phyloP scores from a whole-genome alignment of 2,113 vertebrate genomes.

The Syngnathus scovelli region DNA sequence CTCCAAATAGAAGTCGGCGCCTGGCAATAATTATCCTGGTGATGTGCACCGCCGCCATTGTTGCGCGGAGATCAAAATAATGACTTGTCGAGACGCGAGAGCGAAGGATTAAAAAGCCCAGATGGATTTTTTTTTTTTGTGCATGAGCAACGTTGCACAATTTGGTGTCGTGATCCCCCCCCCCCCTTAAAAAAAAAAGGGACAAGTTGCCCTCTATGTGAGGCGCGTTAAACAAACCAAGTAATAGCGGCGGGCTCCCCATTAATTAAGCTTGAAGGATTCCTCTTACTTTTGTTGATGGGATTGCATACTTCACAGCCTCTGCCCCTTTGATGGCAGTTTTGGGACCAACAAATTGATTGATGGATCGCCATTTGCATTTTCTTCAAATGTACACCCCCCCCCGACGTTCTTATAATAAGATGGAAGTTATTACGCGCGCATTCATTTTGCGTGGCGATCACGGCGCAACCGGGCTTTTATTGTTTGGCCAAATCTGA shows the following conservation, averaged over 20 bases:
- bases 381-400: slow-evolving; percentile 63
- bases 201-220: slow-evolving; percentile 70
- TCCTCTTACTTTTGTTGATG: slow-evolving; percentile 67
- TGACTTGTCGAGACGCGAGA: slow-evolving; percentile 69
- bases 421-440: slow-evolving; percentile 50
- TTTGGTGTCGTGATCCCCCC: slow-evolving; percentile 57
- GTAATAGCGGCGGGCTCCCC: slow-evolving; percentile 73
- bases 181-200: slow-evolving; percentile 64
- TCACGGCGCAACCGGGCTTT: slow-evolving; percentile 61
- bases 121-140: slow-evolving; percentile 56
- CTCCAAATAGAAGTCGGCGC: slow-evolving; percentile 61
- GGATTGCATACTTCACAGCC: slow-evolving; percentile 74
- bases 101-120: slow-evolving; percentile 67
- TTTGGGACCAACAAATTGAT: slow-evolving; percentile 73
- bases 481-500: slow-evolving; percentile 26
- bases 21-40: slow-evolving; percentile 59
- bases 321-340: slow-evolving; percentile 70
- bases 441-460: slow-evolving; percentile 65
- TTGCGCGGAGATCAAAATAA: slow-evolving; percentile 68
- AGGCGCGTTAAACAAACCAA: slow-evolving; percentile 75
- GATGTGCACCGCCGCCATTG: slow-evolving; percentile 51
- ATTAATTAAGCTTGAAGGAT: slow-evolving; percentile 76
- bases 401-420: slow-evolving; percentile 52
- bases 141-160: slow-evolving; percentile 72
- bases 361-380: slow-evolving; percentile 77